Percentiles rank a stretch among this genome's conserved stretches.
phyloP scores from a whole-genome alignment of 1,140 invertebrate species.

The Drosophila teissieri region DNA sequence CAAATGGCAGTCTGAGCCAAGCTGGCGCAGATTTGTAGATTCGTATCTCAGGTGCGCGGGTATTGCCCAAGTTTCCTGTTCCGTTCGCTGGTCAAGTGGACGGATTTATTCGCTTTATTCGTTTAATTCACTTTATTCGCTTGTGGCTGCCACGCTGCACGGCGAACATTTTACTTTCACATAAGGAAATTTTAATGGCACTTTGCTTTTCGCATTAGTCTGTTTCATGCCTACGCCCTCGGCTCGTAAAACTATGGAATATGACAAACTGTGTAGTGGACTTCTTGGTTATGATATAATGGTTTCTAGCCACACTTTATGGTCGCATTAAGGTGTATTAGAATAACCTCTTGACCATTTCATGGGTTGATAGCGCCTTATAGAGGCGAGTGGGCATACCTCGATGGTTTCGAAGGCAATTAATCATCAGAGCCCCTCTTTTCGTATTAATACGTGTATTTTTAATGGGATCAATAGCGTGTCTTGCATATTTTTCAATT shows the following conservation, averaged over 20 bases:
- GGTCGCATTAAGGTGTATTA: too few relatives aligned
- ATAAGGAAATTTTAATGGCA: constrained; percentile 24
- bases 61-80: constrained; percentile 77
- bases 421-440: constrained; percentile 5
- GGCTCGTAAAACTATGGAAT: neutral
- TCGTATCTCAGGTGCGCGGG: constrained; percentile 63
- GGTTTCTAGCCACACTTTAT: too few relatives aligned
- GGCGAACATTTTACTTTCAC: constrained; percentile 62
- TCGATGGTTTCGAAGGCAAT: neutral
- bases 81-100: constrained; percentile 57
- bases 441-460: constrained; percentile 1
- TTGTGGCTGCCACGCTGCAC: constrained; percentile 35
- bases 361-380: neutral
- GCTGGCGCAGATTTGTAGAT: constrained; percentile 28
- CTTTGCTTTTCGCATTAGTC: constrained; percentile 8
- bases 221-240: constrained; percentile 15
- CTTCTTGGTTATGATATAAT: too few relatives aligned
- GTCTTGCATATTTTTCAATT: constrained; percentile 63
- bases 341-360: too few relatives aligned
- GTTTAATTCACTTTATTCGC: constrained; percentile 19
- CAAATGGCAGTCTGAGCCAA: constrained; percentile 46
- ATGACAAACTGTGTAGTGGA: too few relatives aligned
- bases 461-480: constrained; percentile 34
- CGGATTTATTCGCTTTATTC: constrained; percentile 49
- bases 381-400: neutral